phyloP scores from a whole-genome alignment of 2,888 invertebrate species.

The Chrysopilus asiliformis region DNA sequence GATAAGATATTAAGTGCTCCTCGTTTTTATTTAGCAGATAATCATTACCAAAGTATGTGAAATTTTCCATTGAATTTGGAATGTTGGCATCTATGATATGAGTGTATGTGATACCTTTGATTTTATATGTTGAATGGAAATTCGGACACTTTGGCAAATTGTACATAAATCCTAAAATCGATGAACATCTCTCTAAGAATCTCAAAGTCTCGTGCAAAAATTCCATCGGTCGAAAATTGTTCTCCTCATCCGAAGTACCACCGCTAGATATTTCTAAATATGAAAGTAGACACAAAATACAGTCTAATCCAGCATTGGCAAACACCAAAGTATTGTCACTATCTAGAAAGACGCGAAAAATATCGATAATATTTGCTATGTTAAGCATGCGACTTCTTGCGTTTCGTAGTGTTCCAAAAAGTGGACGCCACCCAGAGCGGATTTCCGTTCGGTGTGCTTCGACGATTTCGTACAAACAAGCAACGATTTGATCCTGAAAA shows the following conservation, averaged over 20 bases:
- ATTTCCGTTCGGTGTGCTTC: conserved; percentile 89
- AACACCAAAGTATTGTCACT: conserved; percentile 89
- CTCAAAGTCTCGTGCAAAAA: conserved; percentile 59
- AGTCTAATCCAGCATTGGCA: conserved; percentile 87
- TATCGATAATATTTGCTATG: conserved; percentile 63
- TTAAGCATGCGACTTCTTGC: conserved; percentile 53
- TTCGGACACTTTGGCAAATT: conserved; percentile 90
- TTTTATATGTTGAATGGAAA: conserved; percentile 77
- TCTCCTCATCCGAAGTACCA: conserved; percentile 50
- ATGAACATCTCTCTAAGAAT: conserved; percentile 73
- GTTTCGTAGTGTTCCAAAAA: conserved; percentile 86
- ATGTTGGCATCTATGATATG: conserved; percentile 77
- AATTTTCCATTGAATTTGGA: conserved; percentile 53
- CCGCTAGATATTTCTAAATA: conserved; percentile 38
- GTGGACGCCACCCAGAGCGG: conserved; percentile 88
- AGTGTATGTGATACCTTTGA: conserved; percentile 62
- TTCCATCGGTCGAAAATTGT: conserved; percentile 36
- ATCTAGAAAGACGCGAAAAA: conserved; percentile 84
- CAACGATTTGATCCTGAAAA: conserved; percentile 72
- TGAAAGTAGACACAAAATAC: conserved; percentile 76
- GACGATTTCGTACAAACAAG: conserved; percentile 90
- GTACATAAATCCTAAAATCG: conserved; percentile 82
- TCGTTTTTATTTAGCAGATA: conserved; percentile 47
- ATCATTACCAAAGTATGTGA: conserved; percentile 53
- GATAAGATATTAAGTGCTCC: conserved; percentile 43